These are phyloP conservation scores for Aramus guarauna DNA, from an alignment of 2,113 vertebrate species.

Conservation along the genomic window DNA sequence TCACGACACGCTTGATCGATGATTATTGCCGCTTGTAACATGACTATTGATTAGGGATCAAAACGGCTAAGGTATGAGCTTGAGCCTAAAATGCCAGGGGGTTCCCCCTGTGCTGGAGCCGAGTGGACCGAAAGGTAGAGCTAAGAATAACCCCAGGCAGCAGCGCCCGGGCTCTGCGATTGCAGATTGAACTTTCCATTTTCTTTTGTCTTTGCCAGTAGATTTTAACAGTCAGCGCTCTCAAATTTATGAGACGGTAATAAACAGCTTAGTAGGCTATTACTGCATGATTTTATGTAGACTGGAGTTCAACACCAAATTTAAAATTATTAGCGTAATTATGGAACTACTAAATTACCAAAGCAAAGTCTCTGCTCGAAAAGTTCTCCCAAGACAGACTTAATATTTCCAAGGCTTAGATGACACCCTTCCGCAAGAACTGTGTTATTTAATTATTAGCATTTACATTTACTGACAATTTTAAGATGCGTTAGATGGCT, in stretches of 20 bases:
- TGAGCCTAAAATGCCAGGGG: background rate
- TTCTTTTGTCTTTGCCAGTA: slow-evolving; percentile 46
- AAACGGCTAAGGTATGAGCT: background rate
- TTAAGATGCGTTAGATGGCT: background rate
- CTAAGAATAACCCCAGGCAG: background rate
- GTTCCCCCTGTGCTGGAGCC: background rate
- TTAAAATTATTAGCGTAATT: slow-evolving; percentile 58
- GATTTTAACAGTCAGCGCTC: slow-evolving; percentile 21
- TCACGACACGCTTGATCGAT: slow-evolving; percentile 25
- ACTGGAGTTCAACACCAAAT: slow-evolving; percentile 48
- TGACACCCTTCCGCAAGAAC: slow-evolving; percentile 12
- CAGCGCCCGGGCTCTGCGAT: background rate
- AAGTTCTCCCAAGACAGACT: slow-evolving; percentile 50
- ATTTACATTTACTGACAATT: slow-evolving; percentile 44
- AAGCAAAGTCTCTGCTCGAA: slow-evolving; percentile 19
- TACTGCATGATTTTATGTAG: slow-evolving; percentile 46
- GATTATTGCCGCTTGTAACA: slow-evolving; percentile 25
- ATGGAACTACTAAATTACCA: slow-evolving; percentile 30
- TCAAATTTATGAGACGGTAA: slow-evolving; percentile 44
- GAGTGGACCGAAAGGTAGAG: background rate
- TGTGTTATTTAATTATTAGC: slow-evolving; percentile 45
- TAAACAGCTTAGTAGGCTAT: slow-evolving; percentile 55
- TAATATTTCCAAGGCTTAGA: slow-evolving; percentile 33
- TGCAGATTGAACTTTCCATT: background rate
- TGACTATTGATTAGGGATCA: slow-evolving; percentile 36